Base-by-base conservation (phyloP, 1,140 invertebrate genomes). In the Mesaphorura yosii region DNA sequence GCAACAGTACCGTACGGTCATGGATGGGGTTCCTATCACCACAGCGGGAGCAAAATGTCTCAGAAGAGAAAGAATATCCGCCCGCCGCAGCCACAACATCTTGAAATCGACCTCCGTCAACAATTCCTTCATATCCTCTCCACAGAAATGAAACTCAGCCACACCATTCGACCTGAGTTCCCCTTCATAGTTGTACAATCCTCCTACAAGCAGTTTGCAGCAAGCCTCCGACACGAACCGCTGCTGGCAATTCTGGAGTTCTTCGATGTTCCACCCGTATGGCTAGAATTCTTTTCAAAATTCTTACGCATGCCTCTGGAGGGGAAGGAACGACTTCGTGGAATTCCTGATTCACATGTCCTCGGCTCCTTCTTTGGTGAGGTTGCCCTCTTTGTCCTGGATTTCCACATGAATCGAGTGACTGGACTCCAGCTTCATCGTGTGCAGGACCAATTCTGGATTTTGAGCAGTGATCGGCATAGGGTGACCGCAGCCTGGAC, bases 381-480 rank as follows among this genome's bases (percentile, higher is more conserved):
- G 34, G 44, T 48, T 3, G 1, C 53, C 3, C 39, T 58, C 1
- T 58, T 58, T 22, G 10, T 53, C 1, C 22, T 58, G 51, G 56
- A 58, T 14, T 42, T 53, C 7, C 28, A 27, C 22, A 42, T 58
- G 3, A 58, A 58, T 26, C 17, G 27, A 19, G n/a, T 37, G n/a
- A 45, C 22, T 23, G 47, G 46, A 25, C n/a, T 58, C 4, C 22
- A 19, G 7, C 1, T 58, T 1, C 39, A 44, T 23, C 22, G 56
- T 20, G 31, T 58, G 6, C 25, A 20, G 31, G 56, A 58, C 23
- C 51, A 58, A 5, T 38, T 58, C 42, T 58, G 56, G 56, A 50
- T 58, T 27, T 58, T 45, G 51, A 20, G 27, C 47, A 17, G 51
- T 26, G 17, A 45, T 15, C 15, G 17, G 2, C 29, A 4, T 10